A percentile compares a stretch with the other conserved stretches of the same genome.
Conservation (phyloP, 2,888 invertebrate species). For the Lathronympha strigana region DNA sequence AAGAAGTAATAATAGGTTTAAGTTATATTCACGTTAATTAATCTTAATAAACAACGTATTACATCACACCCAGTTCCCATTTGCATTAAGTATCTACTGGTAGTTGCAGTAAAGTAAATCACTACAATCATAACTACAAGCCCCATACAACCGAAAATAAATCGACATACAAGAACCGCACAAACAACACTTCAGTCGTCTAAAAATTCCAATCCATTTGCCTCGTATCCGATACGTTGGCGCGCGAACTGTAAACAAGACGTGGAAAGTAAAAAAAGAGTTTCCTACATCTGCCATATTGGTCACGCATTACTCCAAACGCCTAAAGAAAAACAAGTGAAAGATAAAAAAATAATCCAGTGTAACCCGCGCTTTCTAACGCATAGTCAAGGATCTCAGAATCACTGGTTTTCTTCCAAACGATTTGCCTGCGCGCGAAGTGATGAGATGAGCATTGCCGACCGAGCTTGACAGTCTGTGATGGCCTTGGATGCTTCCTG, state of each 20-base stretch:
- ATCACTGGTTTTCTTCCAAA: not conserved
- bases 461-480: slow-evolving; percentile 48
- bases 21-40: no score
- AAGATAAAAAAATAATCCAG: not conserved
- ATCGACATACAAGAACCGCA: not conserved
- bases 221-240: slow-evolving; percentile 30
- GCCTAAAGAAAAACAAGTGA: not conserved
- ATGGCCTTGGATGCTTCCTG: slow-evolving; percentile 56
- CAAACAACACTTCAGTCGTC: slow-evolving; percentile 28
- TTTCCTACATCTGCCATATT: slow-evolving; percentile 52
- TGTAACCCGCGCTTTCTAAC: not conserved
- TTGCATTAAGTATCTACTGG: no score
- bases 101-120: not conserved
- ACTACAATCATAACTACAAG: slow-evolving; percentile 1
- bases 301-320: slow-evolving; percentile 42
- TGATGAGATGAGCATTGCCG: slow-evolving; percentile 2
- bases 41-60: no score
- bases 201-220: slow-evolving; percentile 37
- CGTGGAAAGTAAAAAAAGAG: slow-evolving; percentile 54
- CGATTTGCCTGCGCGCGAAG: not conserved
- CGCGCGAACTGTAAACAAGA: slow-evolving; percentile 38
- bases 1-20: no score
- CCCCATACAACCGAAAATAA: slow-evolving; percentile 32
- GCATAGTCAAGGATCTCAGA: not conserved
- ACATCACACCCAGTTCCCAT: not conserved